phyloP scores from a whole-genome alignment of 2,888 invertebrate genomes.

The Eudasyphora cyanicolor region DNA sequence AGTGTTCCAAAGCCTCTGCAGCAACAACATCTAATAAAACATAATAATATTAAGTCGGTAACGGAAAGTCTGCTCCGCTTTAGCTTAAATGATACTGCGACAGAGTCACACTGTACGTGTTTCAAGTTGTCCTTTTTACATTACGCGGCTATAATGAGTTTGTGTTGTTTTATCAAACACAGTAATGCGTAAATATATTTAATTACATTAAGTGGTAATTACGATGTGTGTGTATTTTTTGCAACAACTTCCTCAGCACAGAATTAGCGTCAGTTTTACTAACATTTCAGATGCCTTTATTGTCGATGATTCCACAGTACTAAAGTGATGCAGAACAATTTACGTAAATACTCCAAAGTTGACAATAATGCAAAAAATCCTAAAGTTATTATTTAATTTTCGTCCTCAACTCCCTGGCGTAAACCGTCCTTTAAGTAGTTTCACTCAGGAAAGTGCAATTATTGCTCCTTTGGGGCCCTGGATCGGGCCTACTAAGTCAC shows the following conservation, averaged over 20 bases:
- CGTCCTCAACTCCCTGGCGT: no score
- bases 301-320: background rate
- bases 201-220: conserved; percentile 47
- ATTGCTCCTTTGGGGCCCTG: no score
- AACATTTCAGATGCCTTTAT: background rate
- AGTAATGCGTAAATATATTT: conserved; percentile 41
- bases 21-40: background rate
- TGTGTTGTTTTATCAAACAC: conserved; percentile 13
- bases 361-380: background rate
- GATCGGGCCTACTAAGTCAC: no score
- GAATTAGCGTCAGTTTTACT: background rate
- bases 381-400: conserved; percentile 1
- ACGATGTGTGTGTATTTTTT: conserved; percentile 9
- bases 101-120: background rate
- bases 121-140: background rate
- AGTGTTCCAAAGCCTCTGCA: no score
- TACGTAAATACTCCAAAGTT: no score
- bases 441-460: no score
- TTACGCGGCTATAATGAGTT: background rate
- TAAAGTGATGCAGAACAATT: background rate
- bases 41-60: background rate
- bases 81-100: background rate
- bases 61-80: background rate
- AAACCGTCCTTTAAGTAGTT: no score
- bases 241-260: background rate